Evolutionary conservation across 2,113 vertebrate species (phyloP), one percentile per base, ranked within the genome.

Genomic region (Calidris pygmaea): DNA sequence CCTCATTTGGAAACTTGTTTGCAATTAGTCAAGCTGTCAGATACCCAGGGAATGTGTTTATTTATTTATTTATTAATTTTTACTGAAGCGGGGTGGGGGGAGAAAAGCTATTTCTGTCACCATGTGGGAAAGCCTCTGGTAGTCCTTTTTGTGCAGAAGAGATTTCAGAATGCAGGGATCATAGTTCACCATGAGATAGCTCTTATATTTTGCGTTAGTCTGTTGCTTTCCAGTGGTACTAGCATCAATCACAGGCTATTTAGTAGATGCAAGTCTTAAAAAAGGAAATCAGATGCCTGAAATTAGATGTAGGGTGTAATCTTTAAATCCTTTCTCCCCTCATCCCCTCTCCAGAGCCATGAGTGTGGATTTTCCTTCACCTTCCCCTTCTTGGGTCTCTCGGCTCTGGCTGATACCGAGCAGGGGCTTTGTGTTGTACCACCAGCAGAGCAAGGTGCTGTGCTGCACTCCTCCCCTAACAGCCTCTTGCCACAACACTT

Each of bases 31-130:
- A 95, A 87, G 73, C 87, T 95, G 90, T 86, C 90, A 94, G 63
- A 77, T 89, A 91, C 34, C 52, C 63, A 50, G 73, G 70, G 59
- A 95, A 94, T 30, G 24, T 86, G 37, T 39, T 92, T 89, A 30
- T 86, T 93, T 95, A 72, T 93, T 93, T 93, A 63, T 92, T 93
- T 95, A 72, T 93, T 93, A 92, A 63, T 92, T 96, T 97, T 85
- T 90, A 45, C 34, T 50, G 32, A 74, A 17, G n/a, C 22, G 9
- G 14, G 11, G 14, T 5, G 5, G 14, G 7, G 6, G 7, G 8
- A 77, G 53, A 27, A 68, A 89, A 87, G 24, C 48, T 82, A 15
- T 82, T 87, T 92, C 70, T 79, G 39, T 53, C 73, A 71, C 19
- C 32, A 32, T 20, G 37, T 53, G 27, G 70, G 39, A 93, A 92